Conservation (phyloP, 2,797 vertebrate species). For the Enteromius radiatus region DNA sequence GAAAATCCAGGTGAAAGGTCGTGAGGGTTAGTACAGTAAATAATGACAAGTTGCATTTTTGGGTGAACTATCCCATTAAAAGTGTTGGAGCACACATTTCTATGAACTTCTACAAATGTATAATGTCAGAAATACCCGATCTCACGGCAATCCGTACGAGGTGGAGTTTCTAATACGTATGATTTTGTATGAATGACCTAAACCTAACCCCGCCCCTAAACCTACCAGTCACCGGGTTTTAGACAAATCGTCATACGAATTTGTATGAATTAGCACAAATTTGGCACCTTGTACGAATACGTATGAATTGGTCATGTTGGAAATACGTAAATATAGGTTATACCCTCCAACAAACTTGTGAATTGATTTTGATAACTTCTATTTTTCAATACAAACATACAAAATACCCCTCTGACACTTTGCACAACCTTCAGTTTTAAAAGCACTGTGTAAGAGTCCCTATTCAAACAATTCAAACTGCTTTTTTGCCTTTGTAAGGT, state of each 20-base stretch:
- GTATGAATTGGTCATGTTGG: too few relatives aligned
- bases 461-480: not conserved
- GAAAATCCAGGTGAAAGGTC: not conserved
- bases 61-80: not conserved
- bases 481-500: slow-evolving; percentile 8
- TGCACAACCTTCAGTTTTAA: not conserved
- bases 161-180: too few relatives aligned
- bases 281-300: too few relatives aligned
- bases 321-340: slow-evolving; percentile 3
- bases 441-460: not conserved
- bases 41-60: not conserved
- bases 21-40: not conserved
- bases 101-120: not conserved
- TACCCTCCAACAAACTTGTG: slow-evolving; percentile 10
- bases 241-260: too few relatives aligned
- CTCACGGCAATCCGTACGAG: too few relatives aligned
- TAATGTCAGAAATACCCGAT: not conserved
- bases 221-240: too few relatives aligned
- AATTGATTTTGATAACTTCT: slow-evolving; percentile 8
- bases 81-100: not conserved
- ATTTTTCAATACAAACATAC: not conserved
- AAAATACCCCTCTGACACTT: not conserved
- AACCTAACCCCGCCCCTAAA: too few relatives aligned
- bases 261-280: too few relatives aligned
- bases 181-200: too few relatives aligned